Evolutionary conservation across 2,888 invertebrate species (phyloP), one percentile per base, ranked within the genome.

Genomic region (Macaria notata): DNA sequence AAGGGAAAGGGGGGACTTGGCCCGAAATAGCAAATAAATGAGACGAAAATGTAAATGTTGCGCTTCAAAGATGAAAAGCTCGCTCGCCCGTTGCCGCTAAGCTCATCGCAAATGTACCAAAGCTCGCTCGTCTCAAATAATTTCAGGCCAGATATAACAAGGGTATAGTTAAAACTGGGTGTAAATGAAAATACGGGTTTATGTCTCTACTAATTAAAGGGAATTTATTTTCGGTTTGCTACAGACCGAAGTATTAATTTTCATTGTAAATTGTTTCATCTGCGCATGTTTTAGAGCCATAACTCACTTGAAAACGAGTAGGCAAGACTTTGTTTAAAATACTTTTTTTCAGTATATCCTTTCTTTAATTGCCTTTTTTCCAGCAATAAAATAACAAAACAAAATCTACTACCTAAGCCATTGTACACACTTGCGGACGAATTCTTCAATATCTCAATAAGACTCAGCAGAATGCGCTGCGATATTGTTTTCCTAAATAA

Each of bases 31-130:
- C 91, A 89, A 89, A 90, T 91, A 91, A 91, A 91, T 91, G 91
- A 91, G 91, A 89, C 91, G 91, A 91, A 91, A 91, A 91, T 91
- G 91, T 91, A 91, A 91, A 91, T 91, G 91, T 89, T 86, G 87
- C 88, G 91, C 87, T 89, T 88, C 86, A 83, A 84, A 91, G 88
- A 91, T 90, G 91, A 91, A 91, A 90, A 90, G 89, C 89, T 80
- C 87, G 88, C 81, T 78, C 79, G 81, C 84, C 73, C 84, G 83
- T 79, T 86, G 88, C 83, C 85, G 88, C 88, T 88, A 89, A 88
- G 89, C 86, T 87, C 88, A 83, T 84, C 85, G 87, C 88, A 86
- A 89, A 91, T 90, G 89, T 90, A 89, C 84, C 89, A 87, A 84
- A 90, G 90, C 90, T 88, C 87, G 79, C 58, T 78, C 78, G 81